These are phyloP conservation scores for Plutella xylostella DNA, from an alignment of 2,888 invertebrate genomes.

Conservation along the genomic window DNA sequence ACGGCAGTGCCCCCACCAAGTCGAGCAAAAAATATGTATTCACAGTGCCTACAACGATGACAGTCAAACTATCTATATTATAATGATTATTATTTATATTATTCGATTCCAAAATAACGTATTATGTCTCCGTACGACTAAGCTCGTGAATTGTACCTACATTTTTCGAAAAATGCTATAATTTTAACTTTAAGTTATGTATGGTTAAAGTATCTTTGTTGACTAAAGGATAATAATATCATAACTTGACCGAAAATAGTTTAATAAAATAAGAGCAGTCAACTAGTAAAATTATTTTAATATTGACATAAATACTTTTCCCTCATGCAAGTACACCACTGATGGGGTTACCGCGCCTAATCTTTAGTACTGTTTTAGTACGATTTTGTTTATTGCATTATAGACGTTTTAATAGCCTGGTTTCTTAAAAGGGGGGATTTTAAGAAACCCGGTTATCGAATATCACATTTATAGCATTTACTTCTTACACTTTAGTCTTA, in stretches of 20 bases:
- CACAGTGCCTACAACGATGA: slow-evolving; percentile 7
- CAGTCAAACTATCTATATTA: slow-evolving; percentile 22
- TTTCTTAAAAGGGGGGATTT: too few species aligned
- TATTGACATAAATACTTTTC: background rate
- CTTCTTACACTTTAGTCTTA: too few species aligned
- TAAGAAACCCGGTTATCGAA: too few species aligned
- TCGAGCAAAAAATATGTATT: background rate
- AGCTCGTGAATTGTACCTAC: slow-evolving; percentile 46
- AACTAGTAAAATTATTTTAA: background rate
- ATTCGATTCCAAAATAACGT: slow-evolving; percentile 12
- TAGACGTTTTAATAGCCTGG: background rate
- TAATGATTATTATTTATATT: too few species aligned
- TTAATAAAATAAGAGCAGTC: background rate
- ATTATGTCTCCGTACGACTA: slow-evolving; percentile 26
- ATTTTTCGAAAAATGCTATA: slow-evolving; percentile 10
- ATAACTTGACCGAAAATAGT: slow-evolving; percentile 5
- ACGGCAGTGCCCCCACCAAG: too few species aligned
- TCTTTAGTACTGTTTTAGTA: background rate
- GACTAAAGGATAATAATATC: background rate
- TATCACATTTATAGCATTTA: too few species aligned
- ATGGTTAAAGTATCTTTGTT: slow-evolving; percentile 6
- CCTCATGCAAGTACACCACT: background rate
- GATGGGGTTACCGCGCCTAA: background rate
- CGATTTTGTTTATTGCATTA: background rate
- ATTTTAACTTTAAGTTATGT: background rate